Base-by-base conservation (phyloP, 2,888 invertebrate genomes). In the Branchipolynoe longqiensis region DNA sequence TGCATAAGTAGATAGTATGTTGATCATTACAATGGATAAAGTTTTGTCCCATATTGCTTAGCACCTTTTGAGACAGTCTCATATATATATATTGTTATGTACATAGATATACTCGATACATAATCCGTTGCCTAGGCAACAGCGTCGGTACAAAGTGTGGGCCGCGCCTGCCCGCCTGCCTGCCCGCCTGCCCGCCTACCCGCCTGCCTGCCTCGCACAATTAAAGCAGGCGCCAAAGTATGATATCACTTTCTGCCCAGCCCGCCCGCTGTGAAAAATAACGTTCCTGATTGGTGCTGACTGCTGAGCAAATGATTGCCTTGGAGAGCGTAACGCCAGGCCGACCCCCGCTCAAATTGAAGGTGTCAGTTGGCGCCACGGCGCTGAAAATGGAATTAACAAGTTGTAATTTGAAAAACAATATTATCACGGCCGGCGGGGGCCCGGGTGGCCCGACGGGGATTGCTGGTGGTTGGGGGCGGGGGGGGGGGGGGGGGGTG, bases 321-420 rank as follows among this genome's bases (percentile, higher is more conserved):
- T 33, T 69, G 38, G 69, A 69, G 69, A 69, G 69, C 36, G 18
- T 69, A 69, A 69, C 69, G 38, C 69, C 69, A 33, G 18, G 36
- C 14, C 38, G 69, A 69, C 69, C 69, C 38, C 36, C 4, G 38
- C n/a, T 25, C 69, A 69, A 69, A 69, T 69, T 69, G 69, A 36
- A 69, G 69, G 69, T 69, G 69, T 69, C 69, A 25, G 33, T 38
- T 31, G 69, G 69, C 14, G 69, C 69, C 69, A 33, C 69, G n/a
- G 14, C 22, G 69, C 22, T 25, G 69, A 25, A 69, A 69, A 69
- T 69, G 69, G 69, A 69, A 69, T 69, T 69, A 69, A 69, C 69
- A 69, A 69, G 36, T 69, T 69, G 69, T 69, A 69, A 69, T 69
- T 69, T 69, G 69, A 69, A 69, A 69, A 69, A 69, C 69, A 69